These are phyloP conservation scores for Grammomys surdaster DNA, from an alignment of 2,113 vertebrate species.

Conservation along the genomic window DNA sequence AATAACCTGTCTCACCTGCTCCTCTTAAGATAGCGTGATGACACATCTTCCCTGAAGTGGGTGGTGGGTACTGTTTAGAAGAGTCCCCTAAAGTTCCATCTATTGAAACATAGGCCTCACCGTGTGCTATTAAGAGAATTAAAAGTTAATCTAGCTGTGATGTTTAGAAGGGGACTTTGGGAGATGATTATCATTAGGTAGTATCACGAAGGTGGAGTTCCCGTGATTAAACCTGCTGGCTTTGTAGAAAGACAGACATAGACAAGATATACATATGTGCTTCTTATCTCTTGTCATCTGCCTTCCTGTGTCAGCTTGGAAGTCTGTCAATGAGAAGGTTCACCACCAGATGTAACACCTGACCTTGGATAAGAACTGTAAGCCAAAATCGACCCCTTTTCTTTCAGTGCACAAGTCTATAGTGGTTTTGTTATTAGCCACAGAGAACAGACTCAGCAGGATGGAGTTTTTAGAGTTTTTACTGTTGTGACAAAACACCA, in stretches of 20 bases:
- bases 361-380: not conserved
- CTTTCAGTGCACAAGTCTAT: not conserved
- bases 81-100: not conserved
- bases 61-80: not conserved
- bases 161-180: not conserved
- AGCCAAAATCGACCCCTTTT: not conserved
- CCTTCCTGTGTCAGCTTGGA: not conserved
- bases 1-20: not conserved
- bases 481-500: not conserved
- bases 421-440: not conserved
- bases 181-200: not conserved
- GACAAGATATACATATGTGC: not conserved
- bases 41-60: not conserved
- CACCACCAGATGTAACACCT: not conserved
- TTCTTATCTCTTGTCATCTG: not conserved
- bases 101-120: not conserved
- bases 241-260: not conserved
- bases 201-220: not conserved
- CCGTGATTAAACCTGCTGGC: not conserved
- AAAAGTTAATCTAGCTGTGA: not conserved
- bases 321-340: not conserved
- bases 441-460: too few relatives aligned
- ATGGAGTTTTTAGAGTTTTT: not conserved
- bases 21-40: not conserved
- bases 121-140: not conserved